Evolutionary conservation across 92 coral and sea anemone genomes (phyloP).

Genomic region (Blastomussa wellsi): DNA sequence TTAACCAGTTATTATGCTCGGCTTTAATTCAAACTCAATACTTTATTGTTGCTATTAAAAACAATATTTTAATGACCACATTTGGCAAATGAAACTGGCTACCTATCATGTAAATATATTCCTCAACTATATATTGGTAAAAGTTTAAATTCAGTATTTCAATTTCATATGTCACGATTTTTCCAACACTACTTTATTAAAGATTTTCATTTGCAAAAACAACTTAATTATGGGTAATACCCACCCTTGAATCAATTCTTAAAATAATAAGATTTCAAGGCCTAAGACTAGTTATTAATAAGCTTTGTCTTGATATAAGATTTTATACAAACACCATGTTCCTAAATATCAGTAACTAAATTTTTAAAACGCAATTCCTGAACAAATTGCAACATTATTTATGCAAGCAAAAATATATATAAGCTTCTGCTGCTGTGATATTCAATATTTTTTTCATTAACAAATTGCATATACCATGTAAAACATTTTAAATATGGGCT

Average conservation of each 20-base stretch:
- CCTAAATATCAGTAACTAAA: not conserved
- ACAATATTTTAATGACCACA: not conserved
- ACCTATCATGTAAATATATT: not conserved
- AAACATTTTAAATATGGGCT: slow-evolving; percentile 6
- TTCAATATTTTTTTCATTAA: not conserved
- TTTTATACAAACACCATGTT: not conserved
- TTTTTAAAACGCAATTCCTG: not conserved
- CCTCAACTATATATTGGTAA: not conserved
- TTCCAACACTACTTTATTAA: not conserved
- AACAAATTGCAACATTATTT: not conserved
- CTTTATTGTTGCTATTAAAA: not conserved
- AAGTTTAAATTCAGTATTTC: slow-evolving; percentile 9
- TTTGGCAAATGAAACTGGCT: not conserved
- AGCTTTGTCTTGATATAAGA: not conserved
- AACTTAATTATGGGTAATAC: not conserved
- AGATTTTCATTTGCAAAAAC: not conserved
- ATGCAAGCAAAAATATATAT: not conserved
- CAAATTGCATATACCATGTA: not conserved
- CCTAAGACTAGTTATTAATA: not conserved
- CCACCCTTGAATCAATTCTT: not conserved
- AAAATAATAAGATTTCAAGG: not conserved
- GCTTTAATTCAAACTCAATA: not conserved
- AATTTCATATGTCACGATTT: not conserved
- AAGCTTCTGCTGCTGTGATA: not conserved
- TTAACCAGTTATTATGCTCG: not conserved